These are phyloP conservation scores for Cheilosia variabilis DNA, from an alignment of 2,888 invertebrate genomes.

Conservation along the genomic window DNA sequence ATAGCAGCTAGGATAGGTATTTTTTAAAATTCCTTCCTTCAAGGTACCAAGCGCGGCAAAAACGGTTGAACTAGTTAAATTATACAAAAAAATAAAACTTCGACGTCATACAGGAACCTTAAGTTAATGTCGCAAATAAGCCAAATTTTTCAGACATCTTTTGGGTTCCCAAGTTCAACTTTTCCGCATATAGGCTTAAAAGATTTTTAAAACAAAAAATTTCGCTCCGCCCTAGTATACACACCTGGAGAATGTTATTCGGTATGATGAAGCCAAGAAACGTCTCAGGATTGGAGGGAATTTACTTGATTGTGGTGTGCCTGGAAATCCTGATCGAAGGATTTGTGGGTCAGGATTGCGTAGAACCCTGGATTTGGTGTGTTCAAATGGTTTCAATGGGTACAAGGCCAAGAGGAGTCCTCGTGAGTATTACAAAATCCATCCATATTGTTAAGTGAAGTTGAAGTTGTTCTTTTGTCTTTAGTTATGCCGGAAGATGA, in stretches of 20 bases:
- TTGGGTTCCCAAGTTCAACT: too few species aligned
- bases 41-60: too few species aligned
- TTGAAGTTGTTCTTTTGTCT: background rate
- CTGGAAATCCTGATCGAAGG: conserved; percentile 27
- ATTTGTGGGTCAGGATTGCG: conserved; percentile 30
- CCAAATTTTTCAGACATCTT: too few species aligned
- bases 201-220: too few species aligned
- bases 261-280: conserved; percentile 22
- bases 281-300: conserved; percentile 1
- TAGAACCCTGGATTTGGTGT: conserved; percentile 40
- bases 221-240: too few species aligned
- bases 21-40: too few species aligned
- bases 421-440: conserved; percentile 30
- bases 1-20: too few species aligned
- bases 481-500: conserved; percentile 33
- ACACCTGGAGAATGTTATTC: background rate
- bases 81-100: too few species aligned
- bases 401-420: conserved; percentile 36
- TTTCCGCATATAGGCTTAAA: too few species aligned
- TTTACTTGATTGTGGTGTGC: background rate
- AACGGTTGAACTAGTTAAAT: too few species aligned
- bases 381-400: conserved; percentile 29
- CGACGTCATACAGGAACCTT: too few species aligned
- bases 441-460: background rate
- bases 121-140: too few species aligned